Percentiles rank a stretch among this genome's conserved stretches.
phyloP scores from a whole-genome alignment of 1,140 invertebrate genomes.

The Lepeophtheirus salmonis region DNA sequence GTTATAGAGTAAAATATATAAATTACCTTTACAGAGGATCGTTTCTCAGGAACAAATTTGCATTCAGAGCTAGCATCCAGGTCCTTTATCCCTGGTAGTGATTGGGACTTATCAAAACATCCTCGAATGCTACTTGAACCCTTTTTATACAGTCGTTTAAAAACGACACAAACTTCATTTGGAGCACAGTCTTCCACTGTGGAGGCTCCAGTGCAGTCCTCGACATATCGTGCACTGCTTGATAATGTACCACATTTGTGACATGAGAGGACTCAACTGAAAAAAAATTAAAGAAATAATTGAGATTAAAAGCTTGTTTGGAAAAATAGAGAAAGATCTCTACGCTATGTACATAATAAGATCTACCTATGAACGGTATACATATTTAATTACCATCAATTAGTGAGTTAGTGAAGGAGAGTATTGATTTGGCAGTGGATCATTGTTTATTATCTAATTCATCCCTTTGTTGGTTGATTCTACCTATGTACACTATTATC shows the following conservation, averaged over 20 bases:
- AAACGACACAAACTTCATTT: conserved; percentile 13
- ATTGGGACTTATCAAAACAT: not conserved
- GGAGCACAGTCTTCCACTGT: not conserved
- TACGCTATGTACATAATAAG: no score
- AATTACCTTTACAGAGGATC: conserved; percentile 13
- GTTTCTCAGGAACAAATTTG: conserved; percentile 1
- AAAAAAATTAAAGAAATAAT: not conserved
- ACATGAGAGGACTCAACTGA: conserved; percentile 1
- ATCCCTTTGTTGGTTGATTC: no score
- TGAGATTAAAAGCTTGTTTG: not conserved
- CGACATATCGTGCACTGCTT: not conserved
- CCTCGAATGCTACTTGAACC: conserved; percentile 12
- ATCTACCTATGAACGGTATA: no score
- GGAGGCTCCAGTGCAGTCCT: conserved; percentile 6
- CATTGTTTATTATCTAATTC: no score
- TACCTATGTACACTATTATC: no score
- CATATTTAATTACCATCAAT: no score
- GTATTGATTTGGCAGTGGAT: no score
- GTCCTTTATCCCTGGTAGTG: conserved; percentile 4
- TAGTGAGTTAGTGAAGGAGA: no score
- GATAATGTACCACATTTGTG: conserved; percentile 9
- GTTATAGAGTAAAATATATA: no score
- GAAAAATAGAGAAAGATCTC: no score
- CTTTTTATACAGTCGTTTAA: conserved; percentile 12
- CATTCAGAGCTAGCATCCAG: not conserved